phyloP scores from a whole-genome alignment of 2,888 invertebrate genomes.

The Agrilus biguttatus region DNA sequence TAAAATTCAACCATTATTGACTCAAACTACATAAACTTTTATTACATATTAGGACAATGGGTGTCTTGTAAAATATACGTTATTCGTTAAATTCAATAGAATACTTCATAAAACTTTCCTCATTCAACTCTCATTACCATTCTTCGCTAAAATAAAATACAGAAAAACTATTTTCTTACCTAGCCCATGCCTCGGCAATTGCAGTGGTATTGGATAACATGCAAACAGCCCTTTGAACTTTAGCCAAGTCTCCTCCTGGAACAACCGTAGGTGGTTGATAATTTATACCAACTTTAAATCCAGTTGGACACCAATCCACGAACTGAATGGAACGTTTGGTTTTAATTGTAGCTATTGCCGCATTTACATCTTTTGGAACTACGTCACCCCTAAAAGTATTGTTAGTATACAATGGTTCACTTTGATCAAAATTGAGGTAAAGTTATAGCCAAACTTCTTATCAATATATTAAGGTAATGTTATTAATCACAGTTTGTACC shows the following conservation, averaged over 20 bases:
- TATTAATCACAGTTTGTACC: no score
- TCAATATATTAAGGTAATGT: no score
- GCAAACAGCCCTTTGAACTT: conserved; percentile 89
- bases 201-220: conserved; percentile 96
- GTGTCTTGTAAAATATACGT: no score
- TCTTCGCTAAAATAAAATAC: neutral
- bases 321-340: conserved; percentile 88
- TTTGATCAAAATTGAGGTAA: neutral
- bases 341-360: conserved; percentile 85
- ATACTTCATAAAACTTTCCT: no score
- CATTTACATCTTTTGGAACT: conserved; percentile 82
- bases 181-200: conserved; percentile 92
- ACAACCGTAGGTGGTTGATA: conserved; percentile 85
- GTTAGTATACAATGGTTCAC: neutral
- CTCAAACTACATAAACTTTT: no score
- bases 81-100: no score
- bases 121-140: neutral
- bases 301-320: conserved; percentile 78
- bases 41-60: no score
- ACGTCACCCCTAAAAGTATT: conserved; percentile 64
- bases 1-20: conserved; percentile 22
- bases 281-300: conserved; percentile 72
- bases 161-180: conserved; percentile 31
- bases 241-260: conserved; percentile 83
- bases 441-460: no score